These are phyloP conservation scores for Cyrtodaria siliqua DNA, from an alignment of 2,888 invertebrate species.

Conservation along the genomic window DNA sequence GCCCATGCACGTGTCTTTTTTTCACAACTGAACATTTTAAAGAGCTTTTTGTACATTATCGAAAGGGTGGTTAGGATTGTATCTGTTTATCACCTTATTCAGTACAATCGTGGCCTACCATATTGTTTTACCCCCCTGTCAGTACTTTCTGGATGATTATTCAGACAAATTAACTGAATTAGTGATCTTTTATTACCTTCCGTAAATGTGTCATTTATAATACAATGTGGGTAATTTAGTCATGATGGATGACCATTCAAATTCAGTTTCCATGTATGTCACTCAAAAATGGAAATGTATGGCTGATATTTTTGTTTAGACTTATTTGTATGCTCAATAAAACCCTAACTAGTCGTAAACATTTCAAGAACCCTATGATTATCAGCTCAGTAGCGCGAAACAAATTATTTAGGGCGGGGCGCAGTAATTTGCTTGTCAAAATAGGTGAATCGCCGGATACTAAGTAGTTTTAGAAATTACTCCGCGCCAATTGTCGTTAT, in stretches of 20 bases:
- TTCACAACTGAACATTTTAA: too few relatives aligned
- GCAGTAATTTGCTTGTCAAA: slow-evolving; percentile 66
- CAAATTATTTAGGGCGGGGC: slow-evolving; percentile 61
- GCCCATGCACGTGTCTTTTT: too few relatives aligned
- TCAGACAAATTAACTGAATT: slow-evolving; percentile 12
- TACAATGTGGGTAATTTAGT: background rate
- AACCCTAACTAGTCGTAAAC: slow-evolving; percentile 52
- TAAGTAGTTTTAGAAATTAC: slow-evolving; percentile 44
- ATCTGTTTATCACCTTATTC: too few relatives aligned
- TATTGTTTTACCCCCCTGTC: background rate
- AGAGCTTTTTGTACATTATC: too few relatives aligned
- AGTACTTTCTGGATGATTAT: background rate
- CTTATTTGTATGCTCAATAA: slow-evolving; percentile 47
- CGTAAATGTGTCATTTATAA: background rate
- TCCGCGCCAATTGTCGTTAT: slow-evolving; percentile 2
- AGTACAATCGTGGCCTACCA: too few relatives aligned
- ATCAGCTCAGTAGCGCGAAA: slow-evolving; percentile 52
- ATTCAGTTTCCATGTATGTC: slow-evolving; percentile 33
- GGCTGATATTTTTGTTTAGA: slow-evolving; percentile 23
- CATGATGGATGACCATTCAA: slow-evolving; percentile 6
- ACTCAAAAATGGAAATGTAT: background rate
- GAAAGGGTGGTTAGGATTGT: too few relatives aligned
- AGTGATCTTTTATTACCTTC: background rate
- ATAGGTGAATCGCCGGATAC: slow-evolving; percentile 48
- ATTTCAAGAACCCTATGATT: slow-evolving; percentile 49